Evolutionary conservation across 2,113 vertebrate genomes (phyloP).

Genomic region (Trematocara stigmaticum): DNA sequence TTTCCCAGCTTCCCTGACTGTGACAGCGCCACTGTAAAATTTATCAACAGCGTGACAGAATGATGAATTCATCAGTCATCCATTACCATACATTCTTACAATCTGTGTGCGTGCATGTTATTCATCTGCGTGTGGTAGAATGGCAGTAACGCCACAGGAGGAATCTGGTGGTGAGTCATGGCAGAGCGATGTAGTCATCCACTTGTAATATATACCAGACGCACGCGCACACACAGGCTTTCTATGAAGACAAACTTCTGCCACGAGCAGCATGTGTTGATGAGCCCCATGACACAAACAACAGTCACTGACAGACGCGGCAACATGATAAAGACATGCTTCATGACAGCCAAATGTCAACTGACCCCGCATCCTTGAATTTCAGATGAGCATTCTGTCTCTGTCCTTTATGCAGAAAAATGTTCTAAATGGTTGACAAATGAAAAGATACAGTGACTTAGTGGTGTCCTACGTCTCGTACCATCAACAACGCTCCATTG

Average conservation of each 20-base stretch:
- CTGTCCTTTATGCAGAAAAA: neutral
- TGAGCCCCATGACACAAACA: constrained; percentile 15
- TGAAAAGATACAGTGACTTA: neutral
- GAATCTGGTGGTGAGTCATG: constrained; percentile 64
- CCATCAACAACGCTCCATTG: neutral
- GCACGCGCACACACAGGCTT: neutral
- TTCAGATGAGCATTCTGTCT: neutral
- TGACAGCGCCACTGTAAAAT: neutral
- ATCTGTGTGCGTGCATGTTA: neutral
- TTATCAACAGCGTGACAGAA: neutral
- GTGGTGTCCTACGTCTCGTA: neutral
- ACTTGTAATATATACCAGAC: constrained; percentile 42
- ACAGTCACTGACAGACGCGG: constrained; percentile 2
- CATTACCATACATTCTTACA: constrained; percentile 10
- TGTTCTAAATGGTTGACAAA: neutral
- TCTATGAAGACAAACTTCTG: constrained; percentile 12
- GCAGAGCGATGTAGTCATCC: constrained; percentile 59
- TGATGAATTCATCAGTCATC: constrained; percentile 13
- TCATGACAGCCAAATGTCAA: neutral
- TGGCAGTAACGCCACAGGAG: constrained; percentile 36
- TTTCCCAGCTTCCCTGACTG: constrained; percentile 20
- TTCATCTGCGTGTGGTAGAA: constrained; percentile 11
- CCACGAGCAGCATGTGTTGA: constrained; percentile 19
- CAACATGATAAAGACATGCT: neutral
- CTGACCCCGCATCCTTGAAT: neutral